A percentile compares a stretch with the other conserved stretches of the same genome.
Evolutionary conservation across 2,113 vertebrate genomes (phyloP).

Genomic region (Eclectus roratus): DNA sequence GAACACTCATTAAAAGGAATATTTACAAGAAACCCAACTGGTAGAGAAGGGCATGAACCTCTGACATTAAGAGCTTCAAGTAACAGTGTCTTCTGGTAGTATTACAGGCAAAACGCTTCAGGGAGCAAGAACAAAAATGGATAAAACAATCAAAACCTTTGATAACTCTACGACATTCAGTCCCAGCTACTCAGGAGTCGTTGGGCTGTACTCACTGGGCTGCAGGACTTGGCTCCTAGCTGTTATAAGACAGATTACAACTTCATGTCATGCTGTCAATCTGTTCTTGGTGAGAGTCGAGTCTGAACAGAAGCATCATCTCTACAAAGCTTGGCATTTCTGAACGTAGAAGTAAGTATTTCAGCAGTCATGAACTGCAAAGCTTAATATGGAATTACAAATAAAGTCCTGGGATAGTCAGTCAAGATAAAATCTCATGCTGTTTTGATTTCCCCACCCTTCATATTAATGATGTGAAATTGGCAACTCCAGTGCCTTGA

Average conservation of each 20-base stretch:
- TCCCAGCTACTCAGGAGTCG: background rate
- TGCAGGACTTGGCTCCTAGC: background rate
- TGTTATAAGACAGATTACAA: background rate
- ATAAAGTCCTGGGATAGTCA: background rate
- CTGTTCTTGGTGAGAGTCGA: background rate
- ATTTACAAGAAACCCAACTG: background rate
- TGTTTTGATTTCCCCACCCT: conserved; percentile 42
- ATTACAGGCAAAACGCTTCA: background rate
- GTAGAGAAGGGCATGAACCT: background rate
- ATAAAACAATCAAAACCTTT: background rate
- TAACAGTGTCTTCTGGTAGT: background rate
- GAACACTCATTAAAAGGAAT: background rate
- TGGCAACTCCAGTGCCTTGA: conserved; percentile 35
- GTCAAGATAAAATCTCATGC: conserved; percentile 43
- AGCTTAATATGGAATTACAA: background rate
- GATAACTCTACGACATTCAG: background rate
- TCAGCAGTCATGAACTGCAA: background rate
- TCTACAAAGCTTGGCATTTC: background rate
- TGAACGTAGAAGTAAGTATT: background rate
- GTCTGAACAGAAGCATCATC: background rate
- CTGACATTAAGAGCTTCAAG: background rate
- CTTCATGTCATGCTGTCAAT: background rate
- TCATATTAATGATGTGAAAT: conserved; percentile 49
- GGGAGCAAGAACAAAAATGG: background rate
- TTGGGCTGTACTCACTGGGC: background rate